A percentile compares a stretch with the other conserved stretches of the same genome.
These are phyloP conservation scores for Lithophane ornitopus DNA, from an alignment of 2,888 invertebrate species.

Conservation along the genomic window DNA sequence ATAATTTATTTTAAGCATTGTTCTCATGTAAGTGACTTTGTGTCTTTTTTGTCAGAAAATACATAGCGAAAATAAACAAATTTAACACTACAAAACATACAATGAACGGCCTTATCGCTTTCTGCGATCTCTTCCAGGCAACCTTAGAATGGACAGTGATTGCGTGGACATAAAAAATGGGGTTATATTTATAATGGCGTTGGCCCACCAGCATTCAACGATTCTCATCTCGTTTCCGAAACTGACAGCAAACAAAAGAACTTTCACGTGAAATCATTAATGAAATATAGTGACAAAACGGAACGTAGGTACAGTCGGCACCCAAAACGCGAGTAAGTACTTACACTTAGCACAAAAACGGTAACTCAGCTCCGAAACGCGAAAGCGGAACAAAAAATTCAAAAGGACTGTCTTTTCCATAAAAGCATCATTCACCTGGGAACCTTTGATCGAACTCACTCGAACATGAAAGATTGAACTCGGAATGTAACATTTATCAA, in stretches of 20 bases:
- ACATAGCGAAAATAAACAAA: no score
- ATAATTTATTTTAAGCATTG: no score
- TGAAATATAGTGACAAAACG: constrained; percentile 19
- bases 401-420: constrained; percentile 73
- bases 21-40: no score
- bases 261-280: background rate
- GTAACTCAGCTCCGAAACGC: constrained; percentile 60
- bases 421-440: constrained; percentile 66
- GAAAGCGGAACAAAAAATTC: constrained; percentile 71
- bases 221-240: background rate
- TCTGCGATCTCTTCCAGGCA: no score
- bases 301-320: background rate
- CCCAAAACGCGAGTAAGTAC: constrained; percentile 25
- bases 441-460: constrained; percentile 69
- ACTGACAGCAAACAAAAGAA: background rate
- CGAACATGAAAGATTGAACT: constrained; percentile 74
- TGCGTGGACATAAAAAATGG: no score
- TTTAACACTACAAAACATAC: no score
- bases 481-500: constrained; percentile 63
- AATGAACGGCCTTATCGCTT: no score
- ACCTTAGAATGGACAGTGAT: no score
- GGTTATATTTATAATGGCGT: no score
- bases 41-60: no score
- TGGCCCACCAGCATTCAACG: background rate
- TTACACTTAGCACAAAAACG: constrained; percentile 43